Evolutionary conservation across 2,888 invertebrate species (phyloP).

Genomic region (Trilocha varians): DNA sequence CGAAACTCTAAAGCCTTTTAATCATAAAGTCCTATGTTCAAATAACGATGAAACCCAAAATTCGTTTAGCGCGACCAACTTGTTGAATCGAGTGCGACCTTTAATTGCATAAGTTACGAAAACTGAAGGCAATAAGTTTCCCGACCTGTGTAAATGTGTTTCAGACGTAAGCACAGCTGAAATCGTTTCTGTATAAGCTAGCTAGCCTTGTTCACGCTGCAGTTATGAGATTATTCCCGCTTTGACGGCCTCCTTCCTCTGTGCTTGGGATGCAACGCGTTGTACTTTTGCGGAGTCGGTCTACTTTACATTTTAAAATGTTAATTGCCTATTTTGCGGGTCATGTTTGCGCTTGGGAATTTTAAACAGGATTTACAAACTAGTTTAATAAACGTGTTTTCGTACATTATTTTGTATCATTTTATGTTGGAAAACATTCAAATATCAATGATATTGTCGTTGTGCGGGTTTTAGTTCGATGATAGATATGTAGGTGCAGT

Average conservation of each 20-base stretch:
- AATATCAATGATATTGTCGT: too few relatives aligned
- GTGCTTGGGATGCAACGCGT: constrained; percentile 37
- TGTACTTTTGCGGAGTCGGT: constrained; percentile 41
- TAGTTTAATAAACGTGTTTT: constrained; percentile 7
- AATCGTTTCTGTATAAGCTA: constrained; percentile 55
- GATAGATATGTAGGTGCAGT: constrained; percentile 17
- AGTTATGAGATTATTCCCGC: constrained; percentile 67
- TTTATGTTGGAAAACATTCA: too few relatives aligned
- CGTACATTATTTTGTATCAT: too few relatives aligned
- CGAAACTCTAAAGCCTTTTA: constrained; percentile 56
- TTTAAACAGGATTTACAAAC: constrained; percentile 14
- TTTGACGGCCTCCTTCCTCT: constrained; percentile 50
- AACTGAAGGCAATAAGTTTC: constrained; percentile 12
- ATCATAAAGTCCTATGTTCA: constrained; percentile 39
- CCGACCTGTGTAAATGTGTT: constrained; percentile 9
- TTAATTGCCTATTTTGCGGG: constrained; percentile 49
- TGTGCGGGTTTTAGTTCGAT: background rate
- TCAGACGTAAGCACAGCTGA: constrained; percentile 44
- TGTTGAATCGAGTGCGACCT: constrained; percentile 22
- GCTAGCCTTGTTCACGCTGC: constrained; percentile 48
- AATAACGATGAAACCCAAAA: constrained; percentile 38
- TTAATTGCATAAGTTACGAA: constrained; percentile 28
- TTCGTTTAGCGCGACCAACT: constrained; percentile 42
- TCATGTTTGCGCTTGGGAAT: constrained; percentile 24
- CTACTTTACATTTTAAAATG: constrained; percentile 45